Percentiles rank a stretch among this genome's conserved stretches.
phyloP scores from a whole-genome alignment of 2,113 vertebrate genomes.

The Anoplopoma fimbria region DNA sequence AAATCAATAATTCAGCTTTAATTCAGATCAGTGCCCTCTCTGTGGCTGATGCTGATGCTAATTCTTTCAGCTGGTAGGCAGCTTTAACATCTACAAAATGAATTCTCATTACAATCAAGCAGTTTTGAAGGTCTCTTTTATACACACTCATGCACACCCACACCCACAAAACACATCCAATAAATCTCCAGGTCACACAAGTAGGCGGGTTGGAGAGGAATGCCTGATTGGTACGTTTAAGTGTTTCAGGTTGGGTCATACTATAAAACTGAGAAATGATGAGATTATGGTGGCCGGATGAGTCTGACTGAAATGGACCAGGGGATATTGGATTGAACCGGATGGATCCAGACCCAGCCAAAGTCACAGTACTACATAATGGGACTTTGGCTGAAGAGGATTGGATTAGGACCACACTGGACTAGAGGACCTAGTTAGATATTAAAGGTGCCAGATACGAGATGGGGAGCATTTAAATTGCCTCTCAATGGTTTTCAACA shows the following conservation, averaged over 20 bases:
- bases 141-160: neutral
- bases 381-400: neutral
- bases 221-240: constrained; percentile 22
- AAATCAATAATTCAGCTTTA: constrained; percentile 82
- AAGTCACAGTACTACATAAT: neutral
- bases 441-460: neutral
- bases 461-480: neutral
- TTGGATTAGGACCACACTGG: neutral
- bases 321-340: neutral
- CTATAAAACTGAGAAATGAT: constrained; percentile 26
- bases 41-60: constrained; percentile 63
- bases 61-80: constrained; percentile 65
- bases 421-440: neutral
- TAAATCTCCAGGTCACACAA: constrained; percentile 21
- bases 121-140: constrained; percentile 50
- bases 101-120: constrained; percentile 68
- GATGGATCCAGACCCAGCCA: neutral
- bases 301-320: constrained; percentile 6
- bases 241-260: constrained; percentile 24
- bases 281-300: neutral
- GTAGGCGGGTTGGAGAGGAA: constrained; percentile 18
- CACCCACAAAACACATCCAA: neutral
- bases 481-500: neutral
- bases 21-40: constrained; percentile 72
- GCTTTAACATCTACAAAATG: constrained; percentile 62